Base-by-base conservation (phyloP, 1,140 invertebrate genomes). In the Latrodectus geometricus region DNA sequence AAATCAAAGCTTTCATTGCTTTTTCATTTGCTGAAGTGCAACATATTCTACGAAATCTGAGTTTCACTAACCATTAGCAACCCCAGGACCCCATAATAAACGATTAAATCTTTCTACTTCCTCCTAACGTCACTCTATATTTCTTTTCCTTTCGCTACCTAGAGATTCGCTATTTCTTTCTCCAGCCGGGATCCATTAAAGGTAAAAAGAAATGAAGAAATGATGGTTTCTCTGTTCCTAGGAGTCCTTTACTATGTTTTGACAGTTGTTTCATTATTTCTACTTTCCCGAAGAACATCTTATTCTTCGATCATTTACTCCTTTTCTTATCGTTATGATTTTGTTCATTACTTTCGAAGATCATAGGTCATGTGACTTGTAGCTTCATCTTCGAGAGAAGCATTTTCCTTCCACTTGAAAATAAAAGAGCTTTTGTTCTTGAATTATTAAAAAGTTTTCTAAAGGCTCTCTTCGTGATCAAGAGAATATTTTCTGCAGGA, bases 121-220 rank as follows among this genome's bases (percentile, higher is more conserved):
- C 65, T 61, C 69, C 78, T 80, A 80, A 80, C 65, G 78, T 70
- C 78, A 80, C 78, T 68, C 69, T 80, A 80, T 80, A 80, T 80
- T 80, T 80, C 66, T 70, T 52, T 61, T 54, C 66, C 68, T 80
- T 80, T 70, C 68, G n/a, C 70, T 80, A 54, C 49, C 50, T 70
- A 23, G 78, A 80, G 23, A 70, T 35, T n/a, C 68, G 35, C 54
- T 11, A 52, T 52, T 21, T 50, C 48, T 70, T 80, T 52, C 66
- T 70, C 50, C 78, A 52, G n/a, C 76, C 35, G 35, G 17, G 78
- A 80, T 70, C 78, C 78, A 80, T 80, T 80, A 80, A 70, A 80
- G 15, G 66, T 15, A 21, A n/a, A 17, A 54, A 80, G 48, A 80
- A 80, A 80, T 80, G 52, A 48, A 49, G 48, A 35, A 17, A 50